A percentile compares a stretch with the other conserved stretches of the same genome.
phyloP scores from a whole-genome alignment of 2,113 vertebrate genomes.

The Argyrosomus japonicus region DNA sequence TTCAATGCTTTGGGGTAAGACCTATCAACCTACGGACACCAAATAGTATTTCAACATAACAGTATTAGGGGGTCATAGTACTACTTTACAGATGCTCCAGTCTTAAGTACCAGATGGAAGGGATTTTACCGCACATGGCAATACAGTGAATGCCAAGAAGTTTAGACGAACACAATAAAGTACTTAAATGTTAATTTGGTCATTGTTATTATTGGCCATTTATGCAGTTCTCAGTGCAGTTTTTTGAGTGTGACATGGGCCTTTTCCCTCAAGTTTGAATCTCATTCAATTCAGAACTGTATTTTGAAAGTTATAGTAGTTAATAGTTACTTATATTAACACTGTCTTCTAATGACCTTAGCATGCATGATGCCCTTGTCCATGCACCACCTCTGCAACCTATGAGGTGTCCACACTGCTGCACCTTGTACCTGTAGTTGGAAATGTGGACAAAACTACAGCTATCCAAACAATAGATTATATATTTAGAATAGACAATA shows the following conservation, averaged over 20 bases:
- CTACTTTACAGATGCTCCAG: background rate
- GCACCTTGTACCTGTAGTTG: background rate
- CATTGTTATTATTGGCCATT: background rate
- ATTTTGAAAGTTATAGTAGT: background rate
- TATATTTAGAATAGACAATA: background rate
- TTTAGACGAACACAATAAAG: background rate
- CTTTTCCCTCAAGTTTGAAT: background rate
- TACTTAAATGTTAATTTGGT: background rate
- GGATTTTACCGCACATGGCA: background rate
- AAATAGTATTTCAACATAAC: constrained; percentile 23
- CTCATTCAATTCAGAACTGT: background rate
- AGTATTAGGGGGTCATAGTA: background rate
- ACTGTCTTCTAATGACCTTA: background rate
- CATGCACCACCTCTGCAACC: background rate
- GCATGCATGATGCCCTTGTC: background rate
- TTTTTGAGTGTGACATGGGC: background rate
- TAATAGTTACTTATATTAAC: background rate
- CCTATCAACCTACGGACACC: constrained; percentile 5
- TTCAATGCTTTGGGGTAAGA: constrained; percentile 21
- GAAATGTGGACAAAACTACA: background rate
- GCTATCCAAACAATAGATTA: background rate
- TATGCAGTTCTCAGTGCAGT: background rate
- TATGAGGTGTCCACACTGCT: background rate
- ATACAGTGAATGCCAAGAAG: background rate
- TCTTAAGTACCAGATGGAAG: constrained; percentile 3